Conservation (phyloP, 2,888 invertebrate genomes). For the Eupithecia centaureata region DNA sequence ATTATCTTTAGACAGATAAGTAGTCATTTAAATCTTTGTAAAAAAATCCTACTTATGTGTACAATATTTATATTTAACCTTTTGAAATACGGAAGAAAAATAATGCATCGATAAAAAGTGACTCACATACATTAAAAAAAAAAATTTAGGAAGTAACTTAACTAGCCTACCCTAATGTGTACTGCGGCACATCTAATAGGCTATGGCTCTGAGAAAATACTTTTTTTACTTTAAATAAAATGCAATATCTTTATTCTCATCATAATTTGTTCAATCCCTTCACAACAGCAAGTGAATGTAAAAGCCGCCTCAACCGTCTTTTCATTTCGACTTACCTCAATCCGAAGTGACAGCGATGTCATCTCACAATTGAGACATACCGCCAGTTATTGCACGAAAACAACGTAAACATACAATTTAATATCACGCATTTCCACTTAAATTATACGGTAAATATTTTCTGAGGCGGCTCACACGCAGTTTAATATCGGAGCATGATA, state of each 20-base stretch:
- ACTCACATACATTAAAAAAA: no score
- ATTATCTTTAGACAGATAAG: no score
- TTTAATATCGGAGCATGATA: conserved; percentile 46
- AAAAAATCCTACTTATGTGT: no score
- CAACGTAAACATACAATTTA: conserved; percentile 60
- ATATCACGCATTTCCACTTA: conserved; percentile 59
- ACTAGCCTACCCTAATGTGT: no score
- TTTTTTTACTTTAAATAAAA: not conserved
- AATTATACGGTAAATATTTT: conserved; percentile 58
- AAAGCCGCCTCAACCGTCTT: conserved; percentile 45
- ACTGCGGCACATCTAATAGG: no score
- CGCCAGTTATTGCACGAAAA: conserved; percentile 53
- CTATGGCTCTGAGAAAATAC: no score
- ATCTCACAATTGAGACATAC: conserved; percentile 66
- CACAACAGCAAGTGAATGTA: conserved; percentile 48
- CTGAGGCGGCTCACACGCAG: conserved; percentile 43
- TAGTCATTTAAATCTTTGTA: no score
- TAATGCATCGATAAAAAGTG: no score
- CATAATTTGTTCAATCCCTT: not conserved
- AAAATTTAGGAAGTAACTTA: no score
- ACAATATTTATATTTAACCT: no score
- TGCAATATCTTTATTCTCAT: not conserved
- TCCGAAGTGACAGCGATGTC: conserved; percentile 61
- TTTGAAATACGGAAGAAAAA: no score
- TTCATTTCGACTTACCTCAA: conserved; percentile 53